Percentiles rank a stretch among this genome's conserved stretches.
Conservation (phyloP, 1,140 invertebrate genomes). For the Bombus confusus region DNA sequence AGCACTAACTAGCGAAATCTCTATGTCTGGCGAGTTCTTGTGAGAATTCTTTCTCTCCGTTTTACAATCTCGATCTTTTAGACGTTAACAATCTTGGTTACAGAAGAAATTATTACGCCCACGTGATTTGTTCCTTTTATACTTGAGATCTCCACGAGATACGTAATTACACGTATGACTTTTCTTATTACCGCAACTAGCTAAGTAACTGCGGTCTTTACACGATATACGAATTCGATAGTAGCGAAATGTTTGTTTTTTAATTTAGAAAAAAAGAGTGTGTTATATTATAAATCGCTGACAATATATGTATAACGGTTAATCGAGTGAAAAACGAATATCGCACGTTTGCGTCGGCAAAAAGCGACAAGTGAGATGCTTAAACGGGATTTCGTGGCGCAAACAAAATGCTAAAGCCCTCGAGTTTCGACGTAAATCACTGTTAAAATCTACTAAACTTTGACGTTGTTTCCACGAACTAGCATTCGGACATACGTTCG, state of each 20-base stretch:
- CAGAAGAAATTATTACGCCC: background rate
- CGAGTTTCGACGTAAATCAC: constrained; percentile 1
- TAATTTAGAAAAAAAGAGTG: background rate
- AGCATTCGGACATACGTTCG: too few relatives aligned
- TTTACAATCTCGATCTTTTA: background rate
- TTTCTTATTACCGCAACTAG: too few relatives aligned
- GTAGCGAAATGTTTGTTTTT: too few relatives aligned
- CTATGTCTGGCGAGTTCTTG: too few relatives aligned
- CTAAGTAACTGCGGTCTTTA: too few relatives aligned
- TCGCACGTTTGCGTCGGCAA: background rate
- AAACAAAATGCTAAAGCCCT: background rate
- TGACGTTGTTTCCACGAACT: background rate
- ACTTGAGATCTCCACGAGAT: too few relatives aligned
- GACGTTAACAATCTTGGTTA: background rate
- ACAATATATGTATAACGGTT: background rate
- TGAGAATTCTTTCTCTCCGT: background rate
- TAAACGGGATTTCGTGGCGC: background rate
- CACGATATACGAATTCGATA: too few relatives aligned
- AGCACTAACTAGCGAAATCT: too few relatives aligned
- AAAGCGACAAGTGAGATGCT: background rate
- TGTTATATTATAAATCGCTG: background rate
- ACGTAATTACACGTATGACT: too few relatives aligned
- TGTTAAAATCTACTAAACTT: background rate
- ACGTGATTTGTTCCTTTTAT: background rate
- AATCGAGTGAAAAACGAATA: background rate